These are phyloP conservation scores for Ardeotis arabs DNA, from an alignment of 2,113 vertebrate species.

Conservation along the genomic window DNA sequence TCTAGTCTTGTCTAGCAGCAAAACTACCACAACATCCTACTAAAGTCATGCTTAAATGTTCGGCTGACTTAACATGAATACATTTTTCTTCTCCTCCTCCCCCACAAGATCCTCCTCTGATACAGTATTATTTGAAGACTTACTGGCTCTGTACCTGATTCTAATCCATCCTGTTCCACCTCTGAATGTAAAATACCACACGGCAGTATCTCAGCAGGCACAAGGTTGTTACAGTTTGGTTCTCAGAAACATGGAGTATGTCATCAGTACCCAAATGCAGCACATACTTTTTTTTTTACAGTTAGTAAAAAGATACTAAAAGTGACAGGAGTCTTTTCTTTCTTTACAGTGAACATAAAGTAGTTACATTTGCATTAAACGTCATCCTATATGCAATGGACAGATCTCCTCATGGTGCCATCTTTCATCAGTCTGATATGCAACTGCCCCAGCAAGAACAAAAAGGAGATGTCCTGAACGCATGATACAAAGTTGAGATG, in stretches of 20 bases:
- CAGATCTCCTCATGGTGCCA: rapidly evolving
- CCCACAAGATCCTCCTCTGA: neutral
- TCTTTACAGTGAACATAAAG: neutral
- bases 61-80: neutral
- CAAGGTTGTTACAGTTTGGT: neutral
- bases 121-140: neutral
- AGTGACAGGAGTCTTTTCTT: rapidly evolving
- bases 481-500: neutral
- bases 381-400: neutral
- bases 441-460: neutral
- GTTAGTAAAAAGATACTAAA: neutral
- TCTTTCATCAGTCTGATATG: neutral
- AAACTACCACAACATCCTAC: neutral
- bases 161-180: neutral
- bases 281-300: neutral
- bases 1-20: neutral
- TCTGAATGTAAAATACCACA: neutral
- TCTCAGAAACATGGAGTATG: neutral
- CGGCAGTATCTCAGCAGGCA: neutral
- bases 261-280: neutral
- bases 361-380: neutral
- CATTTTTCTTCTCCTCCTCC: neutral
- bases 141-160: neutral
- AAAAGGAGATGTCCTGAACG: neutral
- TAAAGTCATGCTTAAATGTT: neutral